A percentile compares a stretch with the other conserved stretches of the same genome.
These are phyloP conservation scores for Trogon melanurus DNA, from an alignment of 2,113 vertebrate genomes.

Conservation along the genomic window DNA sequence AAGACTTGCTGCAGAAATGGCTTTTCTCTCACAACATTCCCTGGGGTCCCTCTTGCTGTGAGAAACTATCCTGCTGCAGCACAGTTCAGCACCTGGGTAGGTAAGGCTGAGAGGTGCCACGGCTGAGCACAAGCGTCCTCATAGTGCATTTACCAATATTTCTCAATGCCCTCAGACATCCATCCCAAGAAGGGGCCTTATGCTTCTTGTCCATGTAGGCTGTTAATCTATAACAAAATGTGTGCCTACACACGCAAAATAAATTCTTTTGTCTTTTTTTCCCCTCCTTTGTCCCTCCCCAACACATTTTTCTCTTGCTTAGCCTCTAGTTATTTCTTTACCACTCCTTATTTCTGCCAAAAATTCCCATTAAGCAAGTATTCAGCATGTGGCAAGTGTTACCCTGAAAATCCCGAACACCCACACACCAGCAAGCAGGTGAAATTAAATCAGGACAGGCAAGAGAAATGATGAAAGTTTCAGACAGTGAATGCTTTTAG, in stretches of 20 bases:
- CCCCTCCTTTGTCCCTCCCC: not conserved
- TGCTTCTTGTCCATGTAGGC: not conserved
- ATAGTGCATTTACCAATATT: not conserved
- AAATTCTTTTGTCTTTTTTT: not conserved
- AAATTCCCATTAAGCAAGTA: not conserved
- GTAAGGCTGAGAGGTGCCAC: not conserved
- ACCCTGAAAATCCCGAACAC: not conserved
- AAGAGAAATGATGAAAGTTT: not conserved
- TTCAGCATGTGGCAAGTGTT: not conserved
- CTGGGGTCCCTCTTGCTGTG: not conserved
- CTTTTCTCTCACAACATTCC: not conserved
- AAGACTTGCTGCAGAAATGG: not conserved
- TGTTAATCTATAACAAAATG: not conserved
- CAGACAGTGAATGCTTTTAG: not conserved
- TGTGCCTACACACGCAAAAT: not conserved
- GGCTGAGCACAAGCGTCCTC: not conserved
- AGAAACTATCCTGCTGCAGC: not conserved
- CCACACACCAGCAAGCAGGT: not conserved
- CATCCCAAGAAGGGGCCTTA: not conserved
- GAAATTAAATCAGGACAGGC: not conserved
- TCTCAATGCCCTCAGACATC: not conserved
- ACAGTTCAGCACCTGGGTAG: too few species aligned
- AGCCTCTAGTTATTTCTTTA: not conserved
- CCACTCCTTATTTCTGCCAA: fast-evolving
- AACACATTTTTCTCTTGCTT: not conserved